Conservation (phyloP, 2,797 vertebrate species). For the Microctenopoma steveboyesi region DNA sequence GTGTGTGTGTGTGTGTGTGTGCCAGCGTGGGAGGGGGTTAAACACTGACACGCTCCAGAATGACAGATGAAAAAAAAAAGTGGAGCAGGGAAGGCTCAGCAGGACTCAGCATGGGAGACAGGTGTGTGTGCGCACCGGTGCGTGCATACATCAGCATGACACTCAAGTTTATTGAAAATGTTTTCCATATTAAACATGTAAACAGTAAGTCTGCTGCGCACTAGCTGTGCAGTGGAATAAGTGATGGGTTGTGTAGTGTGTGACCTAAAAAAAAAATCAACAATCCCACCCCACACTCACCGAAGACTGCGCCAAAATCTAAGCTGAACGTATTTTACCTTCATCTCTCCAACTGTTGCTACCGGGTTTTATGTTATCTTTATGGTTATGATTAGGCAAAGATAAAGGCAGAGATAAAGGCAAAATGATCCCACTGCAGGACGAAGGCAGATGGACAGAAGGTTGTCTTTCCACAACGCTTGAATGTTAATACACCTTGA, state of each 20-base stretch:
- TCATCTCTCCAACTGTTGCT: background rate
- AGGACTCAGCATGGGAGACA: constrained; percentile 63
- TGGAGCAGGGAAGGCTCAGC: constrained; percentile 71
- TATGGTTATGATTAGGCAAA: background rate
- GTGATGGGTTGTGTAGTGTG: background rate
- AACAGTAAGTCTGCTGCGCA: background rate
- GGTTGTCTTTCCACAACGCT: background rate
- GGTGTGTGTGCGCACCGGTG: constrained; percentile 48
- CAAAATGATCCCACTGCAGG: background rate
- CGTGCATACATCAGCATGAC: constrained; percentile 15
- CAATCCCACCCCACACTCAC: background rate
- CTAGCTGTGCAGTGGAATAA: background rate
- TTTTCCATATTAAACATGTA: constrained; percentile 25
- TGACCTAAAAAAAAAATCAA: constrained; percentile 18
- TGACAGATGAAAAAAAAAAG: constrained; percentile 69
- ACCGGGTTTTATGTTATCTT: background rate
- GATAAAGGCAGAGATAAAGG: background rate
- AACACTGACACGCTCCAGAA: constrained; percentile 73
- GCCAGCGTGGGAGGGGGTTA: constrained; percentile 64
- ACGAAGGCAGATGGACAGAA: background rate
- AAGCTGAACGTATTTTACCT: background rate
- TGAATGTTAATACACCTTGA: constrained; percentile 54
- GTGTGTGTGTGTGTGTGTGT: constrained; percentile 23
- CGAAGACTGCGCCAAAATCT: background rate
- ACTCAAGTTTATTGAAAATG: constrained; percentile 50